phyloP scores from a whole-genome alignment of 2,888 invertebrate species.

The Ectemnius lituratus region DNA sequence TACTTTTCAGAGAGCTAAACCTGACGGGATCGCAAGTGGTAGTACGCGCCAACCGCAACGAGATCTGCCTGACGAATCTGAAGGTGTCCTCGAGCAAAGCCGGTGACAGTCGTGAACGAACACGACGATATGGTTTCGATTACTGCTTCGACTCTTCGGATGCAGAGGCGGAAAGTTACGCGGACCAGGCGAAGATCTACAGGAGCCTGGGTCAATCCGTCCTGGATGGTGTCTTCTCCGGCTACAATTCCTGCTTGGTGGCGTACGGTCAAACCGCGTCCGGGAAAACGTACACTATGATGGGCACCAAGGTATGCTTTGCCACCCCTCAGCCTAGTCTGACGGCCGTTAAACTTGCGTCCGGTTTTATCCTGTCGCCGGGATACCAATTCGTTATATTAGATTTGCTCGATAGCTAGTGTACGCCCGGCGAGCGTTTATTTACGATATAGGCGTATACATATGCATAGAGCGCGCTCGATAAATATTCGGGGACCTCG shows the following conservation, averaged over 20 bases:
- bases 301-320: constrained; percentile 79
- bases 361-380: too few relatives aligned
- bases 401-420: too few relatives aligned
- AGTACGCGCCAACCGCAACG: constrained; percentile 62
- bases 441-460: too few relatives aligned
- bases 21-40: constrained; percentile 69
- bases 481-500: too few relatives aligned
- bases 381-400: too few relatives aligned
- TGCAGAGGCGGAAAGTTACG: constrained; percentile 78
- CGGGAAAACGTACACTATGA: constrained; percentile 89
- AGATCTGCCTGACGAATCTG: constrained; percentile 67
- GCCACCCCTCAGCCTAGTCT: too few relatives aligned
- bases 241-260: constrained; percentile 85
- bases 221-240: constrained; percentile 81
- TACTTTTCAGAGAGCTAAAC: constrained; percentile 61
- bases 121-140: constrained; percentile 83
- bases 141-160: constrained; percentile 82
- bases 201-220: constrained; percentile 83
- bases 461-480: too few relatives aligned
- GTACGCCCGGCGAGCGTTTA: too few relatives aligned
- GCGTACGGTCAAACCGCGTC: constrained; percentile 89
- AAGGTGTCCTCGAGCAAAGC: constrained; percentile 83
- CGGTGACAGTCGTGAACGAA: constrained; percentile 84
- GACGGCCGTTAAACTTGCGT: too few relatives aligned
- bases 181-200: constrained; percentile 83